These are phyloP conservation scores for Elephantulus edwardii DNA, from an alignment of 2,113 vertebrate species.

Conservation along the genomic window DNA sequence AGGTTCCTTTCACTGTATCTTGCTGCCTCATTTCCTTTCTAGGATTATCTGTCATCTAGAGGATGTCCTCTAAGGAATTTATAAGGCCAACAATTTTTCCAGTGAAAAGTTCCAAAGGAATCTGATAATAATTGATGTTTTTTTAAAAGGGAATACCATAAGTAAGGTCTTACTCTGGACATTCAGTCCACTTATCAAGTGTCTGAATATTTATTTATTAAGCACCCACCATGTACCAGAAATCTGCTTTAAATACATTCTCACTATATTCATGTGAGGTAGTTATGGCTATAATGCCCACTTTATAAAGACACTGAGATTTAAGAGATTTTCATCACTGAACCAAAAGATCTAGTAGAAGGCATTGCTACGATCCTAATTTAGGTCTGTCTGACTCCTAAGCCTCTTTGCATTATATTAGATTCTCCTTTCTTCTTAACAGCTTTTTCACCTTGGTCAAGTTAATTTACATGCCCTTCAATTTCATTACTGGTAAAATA, in stretches of 20 bases:
- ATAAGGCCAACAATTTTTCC: not conserved
- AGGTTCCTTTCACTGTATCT: not conserved
- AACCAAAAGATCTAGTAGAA: conserved; percentile 21
- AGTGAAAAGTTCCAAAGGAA: conserved; percentile 8
- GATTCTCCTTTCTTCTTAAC: not conserved
- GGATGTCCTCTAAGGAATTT: not conserved
- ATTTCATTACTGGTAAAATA: conserved; percentile 26
- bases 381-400: not conserved
- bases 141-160: not conserved
- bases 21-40: conserved; percentile 11
- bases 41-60: not conserved
- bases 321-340: not conserved
- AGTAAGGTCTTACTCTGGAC: not conserved
- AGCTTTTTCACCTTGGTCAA: not conserved
- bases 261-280: not conserved
- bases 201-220: not conserved
- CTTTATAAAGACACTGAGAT: not conserved
- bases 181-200: not conserved
- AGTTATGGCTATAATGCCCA: not conserved
- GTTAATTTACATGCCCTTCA: conserved; percentile 3
- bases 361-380: not conserved
- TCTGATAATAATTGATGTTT: not conserved
- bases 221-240: not conserved
- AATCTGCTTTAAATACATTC: not conserved
- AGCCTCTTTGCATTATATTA: no score